These are phyloP conservation scores for Polyommatus icarus DNA, from an alignment of 2,888 invertebrate species.

Conservation along the genomic window DNA sequence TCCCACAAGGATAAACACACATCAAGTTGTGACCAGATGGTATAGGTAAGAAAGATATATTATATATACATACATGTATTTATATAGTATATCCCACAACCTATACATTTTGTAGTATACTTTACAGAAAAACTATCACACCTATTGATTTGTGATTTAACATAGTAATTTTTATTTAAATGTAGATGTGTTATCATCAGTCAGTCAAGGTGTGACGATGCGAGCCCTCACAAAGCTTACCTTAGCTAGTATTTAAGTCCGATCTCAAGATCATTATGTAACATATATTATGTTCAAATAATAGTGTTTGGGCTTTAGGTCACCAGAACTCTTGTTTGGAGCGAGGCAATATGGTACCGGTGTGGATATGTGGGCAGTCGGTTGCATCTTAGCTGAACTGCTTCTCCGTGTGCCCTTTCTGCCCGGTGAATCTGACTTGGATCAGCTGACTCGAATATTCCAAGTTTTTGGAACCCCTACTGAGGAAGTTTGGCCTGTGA, in stretches of 20 bases:
- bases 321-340: slow-evolving; percentile 97
- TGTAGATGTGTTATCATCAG: no score
- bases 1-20: slow-evolving; percentile 96
- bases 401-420: slow-evolving; percentile 94
- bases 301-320: slow-evolving; percentile 61
- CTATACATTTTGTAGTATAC: no score
- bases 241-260: no score
- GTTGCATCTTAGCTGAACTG: slow-evolving; percentile 98
- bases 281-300: no score
- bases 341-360: slow-evolving; percentile 96
- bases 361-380: slow-evolving; percentile 99
- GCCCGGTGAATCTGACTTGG: slow-evolving; percentile 97
- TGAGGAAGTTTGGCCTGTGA: slow-evolving; percentile 94
- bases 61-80: no score
- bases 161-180: no score
- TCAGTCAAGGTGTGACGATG: no score
- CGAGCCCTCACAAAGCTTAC: no score
- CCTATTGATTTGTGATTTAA: no score
- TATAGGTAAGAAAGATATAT: slow-evolving; percentile 82
- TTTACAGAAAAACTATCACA: no score
- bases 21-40: slow-evolving; percentile 98
- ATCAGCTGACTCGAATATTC: slow-evolving; percentile 97
- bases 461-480: slow-evolving; percentile 96
- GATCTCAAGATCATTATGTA: no score
- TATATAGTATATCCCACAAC: no score